Evolutionary conservation across 2,797 vertebrate species (phyloP), one percentile per base, ranked within the genome.

Genomic region (Dendrocincla tyrannina): DNA sequence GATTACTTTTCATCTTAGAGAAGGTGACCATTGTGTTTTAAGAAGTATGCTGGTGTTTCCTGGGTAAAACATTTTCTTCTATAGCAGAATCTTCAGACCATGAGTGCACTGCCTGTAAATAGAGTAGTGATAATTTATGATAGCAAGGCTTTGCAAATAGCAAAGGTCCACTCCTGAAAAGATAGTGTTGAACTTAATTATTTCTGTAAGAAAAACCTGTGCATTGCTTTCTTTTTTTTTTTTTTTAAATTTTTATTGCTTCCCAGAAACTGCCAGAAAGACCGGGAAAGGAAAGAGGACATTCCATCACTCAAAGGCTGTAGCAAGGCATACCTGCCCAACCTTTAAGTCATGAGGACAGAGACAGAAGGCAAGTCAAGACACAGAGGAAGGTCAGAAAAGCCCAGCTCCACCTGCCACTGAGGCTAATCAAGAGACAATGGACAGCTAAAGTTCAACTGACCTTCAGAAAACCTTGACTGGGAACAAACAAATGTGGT

Each of bases 111-210:
- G 56, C 44, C 32, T 79, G 44, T 91, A 93, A 88, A 74, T 58
- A 83, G 33, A 94, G 62, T 28, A 59, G 6, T 12, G 16, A 63
- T 73, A 95, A 85, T 91, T 90, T 91, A 70, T 49, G 68, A 70
- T 23, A 78, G 55, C 35, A 87, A 85, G 50, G n/a, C 56, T 82
- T 82, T 85, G 78, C 72, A 91, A 92, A 91, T n/a, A 89, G 63
- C 72, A 85, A 73, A 82, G 17, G 70, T 85, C 50, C 53, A 35
- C 52, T 69, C 49, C 62, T 77, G 53, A 79, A 81, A 86, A 59
- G 28, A 82, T 14, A 24, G n/a, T 10, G 30, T 46, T 88, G 75
- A 89, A 64, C 52, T 58, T 85, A 89, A 83, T 50, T 5, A 89
- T 53, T 85, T 83, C 32, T 92, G 55, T 7, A 68, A 68, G 60